These are phyloP conservation scores for human (Homo sapiens) DNA, from an alignment of 2,113 vertebrate genomes.

Conservation along the genomic window GRCh38 chr12:82767501-82768000, in stretches of 20 bases:
- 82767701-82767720: background rate
- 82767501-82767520: too few relatives aligned
- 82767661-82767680: background rate
- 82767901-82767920: background rate
- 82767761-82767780: background rate
- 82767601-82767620: background rate
- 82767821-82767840: background rate
- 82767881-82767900: background rate
- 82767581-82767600: too few relatives aligned
- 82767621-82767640: background rate
- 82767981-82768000: background rate
- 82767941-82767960: background rate
- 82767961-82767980: background rate
- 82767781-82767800: background rate
- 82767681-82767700: background rate
- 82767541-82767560: too few relatives aligned
- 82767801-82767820: background rate
- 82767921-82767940: background rate
- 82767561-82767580: too few relatives aligned
- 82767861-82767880: background rate
- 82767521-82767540: too few relatives aligned
- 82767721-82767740: background rate
- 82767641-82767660: background rate
- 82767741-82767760: conserved; percentile 7
- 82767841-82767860: background rate